phyloP scores from a whole-genome alignment of 1,140 invertebrate species.

The Aphelenchoides besseyi region DNA sequence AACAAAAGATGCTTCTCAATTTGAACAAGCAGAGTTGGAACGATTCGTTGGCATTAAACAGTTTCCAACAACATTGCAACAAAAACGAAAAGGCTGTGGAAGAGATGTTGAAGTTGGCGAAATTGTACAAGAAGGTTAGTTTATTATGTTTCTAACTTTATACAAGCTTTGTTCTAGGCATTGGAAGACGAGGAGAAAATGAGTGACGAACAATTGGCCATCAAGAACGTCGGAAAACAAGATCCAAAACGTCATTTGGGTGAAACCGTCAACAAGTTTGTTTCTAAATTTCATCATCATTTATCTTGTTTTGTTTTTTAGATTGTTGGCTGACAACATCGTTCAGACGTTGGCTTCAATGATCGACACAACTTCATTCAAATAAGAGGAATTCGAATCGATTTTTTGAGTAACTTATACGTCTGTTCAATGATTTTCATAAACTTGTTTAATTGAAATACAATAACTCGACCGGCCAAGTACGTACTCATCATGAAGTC shows the following conservation, averaged over 20 bases:
- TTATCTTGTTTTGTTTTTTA: no score
- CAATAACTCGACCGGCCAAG: constrained; percentile 94
- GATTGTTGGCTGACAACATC: constrained; percentile 98
- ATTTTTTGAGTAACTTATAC: constrained; percentile 3
- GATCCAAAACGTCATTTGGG: constrained; percentile 99
- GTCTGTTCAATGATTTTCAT: no score
- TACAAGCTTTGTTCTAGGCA: constrained; percentile 65
- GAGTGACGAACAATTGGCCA: constrained; percentile 97
- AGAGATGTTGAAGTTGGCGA: constrained; percentile 93
- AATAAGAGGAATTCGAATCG: background rate
- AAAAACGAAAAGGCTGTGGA: constrained; percentile 81
- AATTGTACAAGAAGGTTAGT: constrained; percentile 90
- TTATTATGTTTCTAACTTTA: background rate
- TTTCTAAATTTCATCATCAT: no score
- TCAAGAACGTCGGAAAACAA: constrained; percentile 99
- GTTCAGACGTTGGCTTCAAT: constrained; percentile 96
- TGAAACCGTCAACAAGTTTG: constrained; percentile 91
- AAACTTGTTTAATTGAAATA: no score
- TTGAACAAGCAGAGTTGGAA: constrained; percentile 99
- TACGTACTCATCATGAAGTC: constrained; percentile 99
- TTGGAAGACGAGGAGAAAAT: constrained; percentile 99
- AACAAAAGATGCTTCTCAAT: constrained; percentile 98
- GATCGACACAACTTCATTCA: constrained; percentile 79
- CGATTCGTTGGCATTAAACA: constrained; percentile 88
- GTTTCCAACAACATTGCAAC: constrained; percentile 89